Percentiles rank a stretch among this genome's conserved stretches.
Evolutionary conservation across 2,888 invertebrate genomes (phyloP).

Genomic region (Malacosoma neustria): DNA sequence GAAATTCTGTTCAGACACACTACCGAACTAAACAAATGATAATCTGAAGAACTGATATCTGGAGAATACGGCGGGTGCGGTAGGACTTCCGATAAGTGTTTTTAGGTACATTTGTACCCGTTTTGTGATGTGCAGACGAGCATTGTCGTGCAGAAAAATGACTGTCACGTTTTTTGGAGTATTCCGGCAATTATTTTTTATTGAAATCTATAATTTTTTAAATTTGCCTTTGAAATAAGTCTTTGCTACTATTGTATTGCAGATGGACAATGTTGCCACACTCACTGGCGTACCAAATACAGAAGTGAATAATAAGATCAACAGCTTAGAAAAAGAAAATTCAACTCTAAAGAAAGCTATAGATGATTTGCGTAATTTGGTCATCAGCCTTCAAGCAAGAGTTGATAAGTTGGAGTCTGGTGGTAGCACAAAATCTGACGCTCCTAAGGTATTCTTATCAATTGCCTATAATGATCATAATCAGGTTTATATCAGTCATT

Average conservation of each 20-base stretch:
- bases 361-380: constrained; percentile 56
- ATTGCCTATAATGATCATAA: neutral
- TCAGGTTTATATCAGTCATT: constrained; percentile 3
- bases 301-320: constrained; percentile 72
- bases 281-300: constrained; percentile 71
- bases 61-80: too few species aligned
- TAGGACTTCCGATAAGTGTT: too few species aligned
- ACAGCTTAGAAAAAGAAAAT: constrained; percentile 75
- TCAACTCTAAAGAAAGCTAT: constrained; percentile 62
- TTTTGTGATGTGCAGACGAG: too few species aligned
- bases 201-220: too few species aligned
- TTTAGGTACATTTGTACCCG: too few species aligned
- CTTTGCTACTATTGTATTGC: constrained; percentile 32
- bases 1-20: too few species aligned
- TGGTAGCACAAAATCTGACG: constrained; percentile 25
- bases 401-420: constrained; percentile 52
- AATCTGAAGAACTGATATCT: too few species aligned
- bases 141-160: too few species aligned
- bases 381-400: constrained; percentile 61
- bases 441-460: constrained; percentile 29
- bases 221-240: too few species aligned
- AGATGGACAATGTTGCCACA: constrained; percentile 80
- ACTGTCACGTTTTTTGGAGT: too few species aligned
- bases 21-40: too few species aligned
- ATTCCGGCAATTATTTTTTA: too few species aligned